These are phyloP conservation scores for Adelphocoris suturalis DNA, from an alignment of 2,888 invertebrate genomes.

Conservation along the genomic window DNA sequence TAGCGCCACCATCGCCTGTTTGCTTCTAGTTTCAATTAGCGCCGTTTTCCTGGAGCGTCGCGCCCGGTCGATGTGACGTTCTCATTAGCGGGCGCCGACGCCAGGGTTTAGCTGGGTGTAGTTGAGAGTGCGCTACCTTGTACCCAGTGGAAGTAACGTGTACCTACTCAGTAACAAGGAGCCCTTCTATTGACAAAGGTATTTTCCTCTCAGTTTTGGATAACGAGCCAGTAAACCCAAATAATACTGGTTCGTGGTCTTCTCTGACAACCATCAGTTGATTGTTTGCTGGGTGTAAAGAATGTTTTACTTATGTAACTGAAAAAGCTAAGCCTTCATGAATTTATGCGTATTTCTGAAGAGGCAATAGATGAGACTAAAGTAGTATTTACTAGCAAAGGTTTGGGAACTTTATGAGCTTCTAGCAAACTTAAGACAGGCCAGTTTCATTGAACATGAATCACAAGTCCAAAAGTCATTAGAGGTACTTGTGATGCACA, in stretches of 20 bases:
- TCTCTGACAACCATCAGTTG: neutral
- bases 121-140: neutral
- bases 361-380: no score
- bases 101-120: neutral
- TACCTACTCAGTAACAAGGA: neutral
- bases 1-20: neutral
- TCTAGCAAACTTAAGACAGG: no score
- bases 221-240: neutral
- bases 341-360: no score
- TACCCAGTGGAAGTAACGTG: neutral
- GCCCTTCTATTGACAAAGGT: neutral
- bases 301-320: no score
- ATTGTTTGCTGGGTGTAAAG: no score
- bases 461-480: no score
- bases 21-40: constrained; percentile 19
- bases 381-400: no score
- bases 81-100: constrained; percentile 41
- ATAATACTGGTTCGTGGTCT: neutral
- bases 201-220: neutral
- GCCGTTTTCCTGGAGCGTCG: constrained; percentile 18
- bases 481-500: no score
- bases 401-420: no score
- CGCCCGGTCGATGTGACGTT: constrained; percentile 40
- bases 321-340: no score
- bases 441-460: no score